Base-by-base conservation (phyloP, 2,113 vertebrate genomes). In the Atrichornis clamosus region DNA sequence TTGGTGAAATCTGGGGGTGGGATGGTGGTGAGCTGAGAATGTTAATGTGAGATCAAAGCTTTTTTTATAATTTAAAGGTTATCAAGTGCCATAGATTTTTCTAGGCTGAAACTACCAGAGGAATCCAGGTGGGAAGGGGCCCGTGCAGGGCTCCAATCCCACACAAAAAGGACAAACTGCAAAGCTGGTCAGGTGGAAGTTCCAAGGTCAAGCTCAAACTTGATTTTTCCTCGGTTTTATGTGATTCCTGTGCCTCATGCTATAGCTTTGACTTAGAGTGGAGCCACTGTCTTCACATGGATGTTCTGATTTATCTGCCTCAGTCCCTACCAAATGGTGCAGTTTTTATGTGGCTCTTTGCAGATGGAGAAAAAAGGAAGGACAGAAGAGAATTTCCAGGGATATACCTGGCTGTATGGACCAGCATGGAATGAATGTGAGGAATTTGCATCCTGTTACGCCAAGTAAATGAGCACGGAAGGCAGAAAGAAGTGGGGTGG, bases 201-300 rank as follows among this genome's bases (percentile, higher is more conserved):
- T 77, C 22, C 63, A 52, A 44, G 22, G 8, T 50, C 8, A 76
- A 14, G 18, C 18, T 33, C 15, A 52, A 10, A 49, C 27, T 19
- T 22, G 42, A 15, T 33, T 76, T 69, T 60, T n/a, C 15, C 20
- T 22, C 39, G 15, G 28, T 8, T 8, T 75, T 35, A 20, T 41
- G 35, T 63, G 47, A n/a, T 7, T 53, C 26, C 0, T 4, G 26
- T 30, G 46, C 67, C 30, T 50, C 50, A 21, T 69, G 50, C 39
- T 86, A 7, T 5, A 11, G 10, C 33, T 82, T 53, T 79, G 41
- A 14, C 17, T 27, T 6, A 1, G 0, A 28, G 13, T 3, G 9
- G n/a, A 56, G 33, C 32, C 42, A 6, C 11, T 13, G 12, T 4
- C 2, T 33, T 78, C 16, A 10, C 26, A 33, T 8, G 8, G 15